Base-by-base conservation (phyloP, 2,113 vertebrate genomes). In the Hemichromis elongatus region DNA sequence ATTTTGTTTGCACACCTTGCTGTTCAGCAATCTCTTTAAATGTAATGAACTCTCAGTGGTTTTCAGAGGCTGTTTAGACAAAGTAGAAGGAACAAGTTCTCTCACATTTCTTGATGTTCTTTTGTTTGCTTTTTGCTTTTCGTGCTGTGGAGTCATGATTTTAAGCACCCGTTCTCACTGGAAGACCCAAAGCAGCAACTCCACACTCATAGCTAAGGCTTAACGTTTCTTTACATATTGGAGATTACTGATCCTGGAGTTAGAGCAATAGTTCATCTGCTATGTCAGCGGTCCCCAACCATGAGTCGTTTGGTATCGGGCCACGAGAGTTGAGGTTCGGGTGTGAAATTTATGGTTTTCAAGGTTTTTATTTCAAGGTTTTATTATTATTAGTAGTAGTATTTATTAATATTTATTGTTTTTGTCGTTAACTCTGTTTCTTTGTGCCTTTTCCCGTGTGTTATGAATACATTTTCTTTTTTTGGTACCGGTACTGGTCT, bases 1-100 rank as follows among this genome's bases (percentile, higher is more conserved):
- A 45, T 82, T 89, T 82, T 90, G 82, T 92, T 90, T 88, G 83
- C 79, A 86, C 84, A 85, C 92, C 86, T 88, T 77, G 84, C 86
- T 82, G 80, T 82, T 86, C 68, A n/a, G 68, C 79, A 86, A 59
- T 85, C 79, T 63, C 81, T 85, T 81, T 79, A 63, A 73, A 75
- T 88, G 80, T 77, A 90, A 90, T 88, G 68, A 90, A 75, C 42
- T 75, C 70, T 75, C 42, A 6, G 82, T 40, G 57, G 68, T 55
- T 75, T 81, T 80, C 3, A 5, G 37, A 77, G 68, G 26, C 66
- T 77, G 33, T 81, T 89, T 42, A 81, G 35, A 61, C 61, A 53
- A 86, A 75, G 52, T 45, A 53, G 84, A 85, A 77, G 59, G 5
- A 77, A 14, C 18, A 42, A 10, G 30, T 78, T 80, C 26, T 83